Conservation (phyloP, 1,140 invertebrate species). For the Pemphigus obesinymphae region DNA sequence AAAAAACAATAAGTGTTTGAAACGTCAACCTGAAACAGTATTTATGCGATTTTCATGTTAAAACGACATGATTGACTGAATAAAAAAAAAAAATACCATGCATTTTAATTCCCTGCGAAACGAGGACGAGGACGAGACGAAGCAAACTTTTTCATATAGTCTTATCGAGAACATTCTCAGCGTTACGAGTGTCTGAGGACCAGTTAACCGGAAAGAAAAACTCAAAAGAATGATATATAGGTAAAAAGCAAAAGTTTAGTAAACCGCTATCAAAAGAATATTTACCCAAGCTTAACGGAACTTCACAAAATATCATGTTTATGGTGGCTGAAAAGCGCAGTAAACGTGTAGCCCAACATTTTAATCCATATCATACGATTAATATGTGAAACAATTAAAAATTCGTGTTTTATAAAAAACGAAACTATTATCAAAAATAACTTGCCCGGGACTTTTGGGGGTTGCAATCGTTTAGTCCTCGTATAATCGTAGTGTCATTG, state of each 20-base stretch:
- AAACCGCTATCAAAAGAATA: slow-evolving; percentile 16
- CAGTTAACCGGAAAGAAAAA: background rate
- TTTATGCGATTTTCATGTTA: background rate
- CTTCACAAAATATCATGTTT: background rate
- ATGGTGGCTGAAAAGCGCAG: background rate
- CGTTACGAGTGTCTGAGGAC: background rate
- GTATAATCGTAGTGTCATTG: too few relatives aligned
- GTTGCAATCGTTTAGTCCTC: too few relatives aligned
- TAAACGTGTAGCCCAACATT: too few relatives aligned
- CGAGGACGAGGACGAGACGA: background rate
- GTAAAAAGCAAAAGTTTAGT: background rate
- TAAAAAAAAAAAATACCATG: background rate
- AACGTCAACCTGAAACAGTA: background rate
- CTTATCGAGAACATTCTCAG: background rate
- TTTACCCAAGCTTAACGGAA: background rate
- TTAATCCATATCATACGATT: too few relatives aligned
- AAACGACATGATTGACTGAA: slow-evolving; percentile 1
- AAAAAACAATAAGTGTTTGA: background rate
- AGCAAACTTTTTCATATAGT: background rate
- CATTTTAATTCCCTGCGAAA: background rate
- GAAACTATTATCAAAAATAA: too few relatives aligned
- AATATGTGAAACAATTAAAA: too few relatives aligned
- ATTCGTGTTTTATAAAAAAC: too few relatives aligned
- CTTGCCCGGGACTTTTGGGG: too few relatives aligned
- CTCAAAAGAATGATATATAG: background rate